phyloP scores from a whole-genome alignment of 2,888 invertebrate genomes.

The Dicranocentrus wangi region DNA sequence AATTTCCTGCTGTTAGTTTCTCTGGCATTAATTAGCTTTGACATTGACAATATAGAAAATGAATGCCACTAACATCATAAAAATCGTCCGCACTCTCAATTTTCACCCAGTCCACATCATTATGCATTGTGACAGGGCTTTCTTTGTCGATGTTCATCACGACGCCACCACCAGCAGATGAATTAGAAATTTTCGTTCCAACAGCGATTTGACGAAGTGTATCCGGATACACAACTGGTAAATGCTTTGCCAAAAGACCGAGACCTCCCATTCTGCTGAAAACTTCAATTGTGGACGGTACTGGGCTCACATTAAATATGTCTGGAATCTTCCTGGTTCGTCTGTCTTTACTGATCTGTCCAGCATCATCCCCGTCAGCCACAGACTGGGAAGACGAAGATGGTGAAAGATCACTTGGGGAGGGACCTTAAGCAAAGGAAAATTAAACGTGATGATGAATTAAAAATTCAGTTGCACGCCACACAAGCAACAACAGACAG shows the following conservation, averaged over 20 bases:
- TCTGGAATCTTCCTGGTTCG: constrained; percentile 64
- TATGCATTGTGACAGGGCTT: constrained; percentile 65
- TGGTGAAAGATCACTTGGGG: constrained; percentile 64
- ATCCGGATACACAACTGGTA: constrained; percentile 91
- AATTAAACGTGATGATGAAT: background rate
- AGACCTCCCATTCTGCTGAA: constrained; percentile 92
- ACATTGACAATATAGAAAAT: too few relatives aligned
- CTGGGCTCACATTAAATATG: constrained; percentile 72
- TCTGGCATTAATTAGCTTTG: too few relatives aligned
- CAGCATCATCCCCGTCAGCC: constrained; percentile 24
- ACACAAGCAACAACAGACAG: too few relatives aligned
- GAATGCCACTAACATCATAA: constrained; percentile 78
- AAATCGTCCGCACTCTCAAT: constrained; percentile 77
- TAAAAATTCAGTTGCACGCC: too few relatives aligned
- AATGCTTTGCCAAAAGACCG: constrained; percentile 88
- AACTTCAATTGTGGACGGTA: constrained; percentile 82
- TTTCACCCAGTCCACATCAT: constrained; percentile 80
- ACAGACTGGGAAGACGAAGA: constrained; percentile 61
- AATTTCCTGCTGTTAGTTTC: too few relatives aligned
- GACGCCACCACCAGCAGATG: constrained; percentile 61
- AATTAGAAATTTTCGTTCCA: constrained; percentile 67
- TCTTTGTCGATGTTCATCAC: constrained; percentile 69
- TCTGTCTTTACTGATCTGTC: constrained; percentile 21
- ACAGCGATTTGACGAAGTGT: constrained; percentile 78
- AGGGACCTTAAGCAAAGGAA: constrained; percentile 15